Base-by-base conservation (phyloP, 2,888 invertebrate species). In the Dioctria linearis region DNA sequence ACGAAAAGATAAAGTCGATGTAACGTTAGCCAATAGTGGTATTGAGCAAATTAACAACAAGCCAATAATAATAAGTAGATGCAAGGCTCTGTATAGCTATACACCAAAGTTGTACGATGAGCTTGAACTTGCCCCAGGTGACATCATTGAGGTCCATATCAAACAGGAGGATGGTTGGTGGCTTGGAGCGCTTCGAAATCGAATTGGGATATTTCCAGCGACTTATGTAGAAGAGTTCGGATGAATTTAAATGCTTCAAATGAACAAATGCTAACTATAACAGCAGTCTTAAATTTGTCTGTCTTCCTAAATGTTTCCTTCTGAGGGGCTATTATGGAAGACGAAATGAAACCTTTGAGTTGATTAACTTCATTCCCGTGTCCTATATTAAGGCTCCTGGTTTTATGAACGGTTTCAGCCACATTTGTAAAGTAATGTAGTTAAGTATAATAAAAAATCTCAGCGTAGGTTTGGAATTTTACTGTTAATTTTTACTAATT, bases 121-220 rank as follows among this genome's bases (percentile, higher is more conserved):
- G 88, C 92, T 98, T 63, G 94, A 92, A 80, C 90, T 95, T 82
- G 90, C 90, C 84, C 92, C 93, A 87, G 95, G 97, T 83, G 97
- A 98, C 88, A 90, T 96, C 69, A 95, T 98, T 84, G 94, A 94
- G 84, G 94, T 98, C 54, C 96, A 95, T 87, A 94, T 95, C 85
- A 97, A 97, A 86, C 96, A 96, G 88, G 95, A 95, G 49, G 96
- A 97, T 86, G 97, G 96, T 54, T 98, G 98, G 98, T 98, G 97
- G 97, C 91, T 96, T 80, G 98, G 97, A 3, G 96, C 97, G 85
- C 91, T 96, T 80, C 93, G 93, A 85, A 96, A 97, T 63, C 92
- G 92, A 83, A 93, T 95, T 82, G 98, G 98, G 42, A 96, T 97
- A 84, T 98, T 98, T 86, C 98, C 98, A 0, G 97, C 97, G 0